Evolutionary conservation across 2,888 invertebrate genomes (phyloP).

Genomic region (Vanessa cardui): DNA sequence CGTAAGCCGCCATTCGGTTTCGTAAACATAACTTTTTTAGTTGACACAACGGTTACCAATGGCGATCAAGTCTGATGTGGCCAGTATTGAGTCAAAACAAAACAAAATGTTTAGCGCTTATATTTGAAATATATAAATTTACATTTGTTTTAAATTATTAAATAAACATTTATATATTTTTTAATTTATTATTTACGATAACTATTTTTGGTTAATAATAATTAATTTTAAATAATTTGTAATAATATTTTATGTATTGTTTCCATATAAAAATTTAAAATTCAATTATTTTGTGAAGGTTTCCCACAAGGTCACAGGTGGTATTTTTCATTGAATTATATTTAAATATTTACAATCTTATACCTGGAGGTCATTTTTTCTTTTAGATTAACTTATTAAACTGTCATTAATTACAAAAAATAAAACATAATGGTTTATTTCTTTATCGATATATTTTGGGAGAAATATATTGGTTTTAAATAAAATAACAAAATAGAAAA

Average conservation of each 20-base stretch:
- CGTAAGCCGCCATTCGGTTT: conserved; percentile 65
- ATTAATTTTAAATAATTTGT: too few relatives aligned
- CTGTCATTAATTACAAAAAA: too few relatives aligned
- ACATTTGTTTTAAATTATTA: too few relatives aligned
- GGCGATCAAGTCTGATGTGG: conserved; percentile 63
- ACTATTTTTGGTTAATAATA: background rate
- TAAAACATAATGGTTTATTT: too few relatives aligned
- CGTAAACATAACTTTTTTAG: conserved; percentile 73
- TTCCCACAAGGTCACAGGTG: conserved; percentile 51
- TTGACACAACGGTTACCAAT: conserved; percentile 78
- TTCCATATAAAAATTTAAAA: background rate
- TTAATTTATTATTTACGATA: background rate
- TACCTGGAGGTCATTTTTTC: background rate
- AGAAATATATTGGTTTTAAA: conserved; percentile 12
- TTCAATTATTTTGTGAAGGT: conserved; percentile 2
- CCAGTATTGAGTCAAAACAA: conserved; percentile 51
- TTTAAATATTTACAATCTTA: conserved; percentile 12
- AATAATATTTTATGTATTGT: background rate
- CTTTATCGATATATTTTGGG: background rate
- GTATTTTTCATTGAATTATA: conserved; percentile 24
- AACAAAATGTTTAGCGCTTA: background rate
- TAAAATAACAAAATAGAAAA: conserved; percentile 58
- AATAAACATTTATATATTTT: background rate
- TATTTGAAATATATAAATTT: background rate
- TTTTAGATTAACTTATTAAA: too few relatives aligned